Conservation (phyloP, 2,797 vertebrate species). For the Notolabrus celidotus region DNA sequence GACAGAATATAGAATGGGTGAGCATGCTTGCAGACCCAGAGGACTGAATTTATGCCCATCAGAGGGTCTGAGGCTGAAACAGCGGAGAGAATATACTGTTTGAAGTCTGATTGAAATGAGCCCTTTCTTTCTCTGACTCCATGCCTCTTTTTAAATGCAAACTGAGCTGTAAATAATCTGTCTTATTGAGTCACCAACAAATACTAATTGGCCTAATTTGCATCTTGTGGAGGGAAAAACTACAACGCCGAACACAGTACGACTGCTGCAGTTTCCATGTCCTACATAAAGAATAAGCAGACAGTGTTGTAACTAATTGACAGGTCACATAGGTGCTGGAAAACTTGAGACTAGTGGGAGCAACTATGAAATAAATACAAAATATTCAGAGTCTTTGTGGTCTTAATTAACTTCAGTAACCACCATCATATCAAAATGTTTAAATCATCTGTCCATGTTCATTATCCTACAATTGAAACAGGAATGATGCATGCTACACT, state of each 20-base stretch:
- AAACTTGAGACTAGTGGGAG: not conserved
- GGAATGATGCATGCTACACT: too few relatives aligned
- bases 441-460: slow-evolving; percentile 5
- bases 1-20: slow-evolving; percentile 60
- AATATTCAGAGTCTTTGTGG: not conserved
- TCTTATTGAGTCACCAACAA: slow-evolving; percentile 3
- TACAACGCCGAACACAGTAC: not conserved
- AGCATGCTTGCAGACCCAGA: slow-evolving; percentile 9
- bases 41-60: slow-evolving; percentile 10
- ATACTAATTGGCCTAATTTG: slow-evolving; percentile 6
- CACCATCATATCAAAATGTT: not conserved
- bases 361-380: slow-evolving; percentile 4
- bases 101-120: slow-evolving; percentile 10
- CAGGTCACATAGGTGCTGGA: not conserved
- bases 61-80: slow-evolving; percentile 13
- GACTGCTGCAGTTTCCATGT: not conserved
- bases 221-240: not conserved
- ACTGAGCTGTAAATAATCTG: slow-evolving; percentile 1
- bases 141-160: not conserved
- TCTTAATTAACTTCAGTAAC: slow-evolving; percentile 19
- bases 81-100: not conserved
- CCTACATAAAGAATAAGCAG: not conserved
- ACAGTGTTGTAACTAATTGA: slow-evolving; percentile 3
- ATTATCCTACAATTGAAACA: not conserved
- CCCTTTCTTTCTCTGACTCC: not conserved